Base-by-base conservation (phyloP, 2,888 invertebrate genomes). In the Ephialtes manifestator region DNA sequence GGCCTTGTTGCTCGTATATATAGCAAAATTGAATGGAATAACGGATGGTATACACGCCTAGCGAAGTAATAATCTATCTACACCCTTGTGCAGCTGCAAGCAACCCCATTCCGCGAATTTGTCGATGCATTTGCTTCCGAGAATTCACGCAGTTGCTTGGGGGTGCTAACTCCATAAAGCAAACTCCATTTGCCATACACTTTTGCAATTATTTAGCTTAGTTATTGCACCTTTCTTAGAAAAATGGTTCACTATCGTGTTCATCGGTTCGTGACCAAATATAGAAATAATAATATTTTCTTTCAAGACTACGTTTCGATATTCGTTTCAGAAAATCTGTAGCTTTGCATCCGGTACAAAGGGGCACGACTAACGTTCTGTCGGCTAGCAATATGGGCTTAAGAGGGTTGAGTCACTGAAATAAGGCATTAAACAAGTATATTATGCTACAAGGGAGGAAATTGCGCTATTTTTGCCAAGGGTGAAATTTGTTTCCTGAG, bases 51-150 rank as follows among this genome's bases (percentile, higher is more conserved):
- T 75, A 75, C 79, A 82, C 82, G 81, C 68, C 77, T 82, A 82
- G 82, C 70, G 67, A 75, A 83, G 79, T 80, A 85, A 85, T 85
- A 83, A 85, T 83, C 83, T 80, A 80, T 83, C 55, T 70, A 51
- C 65, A 76, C 65, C 76, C 43, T 11, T 18, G 35, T 11, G 53
- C 84, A 78, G 72, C 76, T 83, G 83, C 79, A 55, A 55, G 53
- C 76, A 60, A 68, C 77, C 80, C 83, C 76, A 55, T 85, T 80
- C 85, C 79, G 60, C 20, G 83, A 85, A 83, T 83, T 85, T 77
- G 72, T 28, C 65, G 65, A 65, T 81, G 80, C 71, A 71, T 72
- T 80, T n/a, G 55, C 48, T 67, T 24, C 58, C 55, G 53, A 76
- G 76, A 65, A 77, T 83, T 72, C 72, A 43, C 76, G n/a, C 11